A percentile compares a stretch with the other conserved stretches of the same genome.
Conservation (phyloP, 2,113 vertebrate genomes). For the Cinclus cinclus region DNA sequence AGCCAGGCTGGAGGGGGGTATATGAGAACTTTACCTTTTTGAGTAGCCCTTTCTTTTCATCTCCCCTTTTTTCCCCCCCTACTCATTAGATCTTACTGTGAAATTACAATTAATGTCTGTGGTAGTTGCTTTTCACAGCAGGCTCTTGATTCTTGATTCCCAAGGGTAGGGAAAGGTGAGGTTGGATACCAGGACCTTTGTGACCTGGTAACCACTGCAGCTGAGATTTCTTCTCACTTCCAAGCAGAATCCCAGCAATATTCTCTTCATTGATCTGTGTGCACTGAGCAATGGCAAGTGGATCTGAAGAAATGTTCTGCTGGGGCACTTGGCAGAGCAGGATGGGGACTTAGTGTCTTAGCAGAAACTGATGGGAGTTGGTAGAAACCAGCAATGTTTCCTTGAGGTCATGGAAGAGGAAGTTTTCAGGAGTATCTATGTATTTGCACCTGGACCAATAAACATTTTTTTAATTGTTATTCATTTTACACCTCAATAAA, state of each 20-base stretch:
- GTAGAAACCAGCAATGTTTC: neutral
- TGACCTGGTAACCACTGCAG: neutral
- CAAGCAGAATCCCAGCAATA: neutral
- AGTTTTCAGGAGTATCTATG: slow-evolving; percentile 53
- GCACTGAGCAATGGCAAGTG: neutral
- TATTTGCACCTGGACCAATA: slow-evolving; percentile 78
- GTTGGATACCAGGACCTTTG: neutral
- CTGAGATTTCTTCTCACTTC: neutral
- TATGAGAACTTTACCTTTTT: neutral
- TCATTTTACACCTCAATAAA: slow-evolving; percentile 84
- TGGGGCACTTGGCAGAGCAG: neutral
- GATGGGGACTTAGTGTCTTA: neutral
- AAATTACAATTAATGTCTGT: neutral
- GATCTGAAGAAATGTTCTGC: neutral
- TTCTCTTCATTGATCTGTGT: neutral
- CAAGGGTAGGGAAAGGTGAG: neutral
- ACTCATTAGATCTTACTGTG: neutral
- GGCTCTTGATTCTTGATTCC: neutral
- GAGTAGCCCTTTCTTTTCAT: neutral
- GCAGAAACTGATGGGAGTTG: neutral
- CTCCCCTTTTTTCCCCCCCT: rapidly evolving
- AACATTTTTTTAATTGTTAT: slow-evolving; percentile 74
- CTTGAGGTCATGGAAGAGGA: slow-evolving; percentile 39
- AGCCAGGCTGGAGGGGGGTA: rapidly evolving
- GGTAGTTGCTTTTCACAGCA: neutral